Evolutionary conservation across 2,797 vertebrate species (phyloP).

Genomic region (Tauraco hartlaubi): DNA sequence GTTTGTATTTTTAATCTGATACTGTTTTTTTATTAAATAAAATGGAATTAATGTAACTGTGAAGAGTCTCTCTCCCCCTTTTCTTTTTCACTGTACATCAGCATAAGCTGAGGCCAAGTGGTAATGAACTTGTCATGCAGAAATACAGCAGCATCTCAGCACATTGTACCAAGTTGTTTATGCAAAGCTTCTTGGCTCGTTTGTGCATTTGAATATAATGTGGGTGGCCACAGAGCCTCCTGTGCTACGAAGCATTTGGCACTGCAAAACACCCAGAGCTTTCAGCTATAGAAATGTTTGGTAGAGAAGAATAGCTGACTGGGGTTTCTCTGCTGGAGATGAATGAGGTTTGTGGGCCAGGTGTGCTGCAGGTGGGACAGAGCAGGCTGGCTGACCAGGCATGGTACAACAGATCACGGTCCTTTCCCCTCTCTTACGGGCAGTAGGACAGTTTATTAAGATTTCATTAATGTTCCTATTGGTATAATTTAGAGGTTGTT

Average conservation of each 20-base stretch:
- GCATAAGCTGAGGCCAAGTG: not conserved
- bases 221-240: slow-evolving; percentile 40
- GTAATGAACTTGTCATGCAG: slow-evolving; percentile 42
- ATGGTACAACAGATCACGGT: not conserved
- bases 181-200: slow-evolving; percentile 39
- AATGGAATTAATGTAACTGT: slow-evolving; percentile 75
- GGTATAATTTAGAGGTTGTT: not conserved
- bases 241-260: not conserved
- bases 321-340: not conserved
- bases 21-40: slow-evolving; percentile 85
- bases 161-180: slow-evolving; percentile 38
- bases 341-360: not conserved
- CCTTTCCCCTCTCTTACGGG: not conserved
- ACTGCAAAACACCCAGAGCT: not conserved
- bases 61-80: slow-evolving; percentile 35
- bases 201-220: not conserved
- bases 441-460: not conserved
- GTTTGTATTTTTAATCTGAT: slow-evolving; percentile 84
- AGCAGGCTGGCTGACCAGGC: not conserved
- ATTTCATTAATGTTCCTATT: not conserved
- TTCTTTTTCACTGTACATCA: not conserved
- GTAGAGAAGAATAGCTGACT: not conserved
- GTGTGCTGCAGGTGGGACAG: not conserved
- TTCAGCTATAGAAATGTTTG: not conserved
- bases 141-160: slow-evolving; percentile 19